Percentiles rank a stretch among this genome's conserved stretches.
phyloP scores from a whole-genome alignment of 2,797 vertebrate genomes.

The Notolabrus celidotus region DNA sequence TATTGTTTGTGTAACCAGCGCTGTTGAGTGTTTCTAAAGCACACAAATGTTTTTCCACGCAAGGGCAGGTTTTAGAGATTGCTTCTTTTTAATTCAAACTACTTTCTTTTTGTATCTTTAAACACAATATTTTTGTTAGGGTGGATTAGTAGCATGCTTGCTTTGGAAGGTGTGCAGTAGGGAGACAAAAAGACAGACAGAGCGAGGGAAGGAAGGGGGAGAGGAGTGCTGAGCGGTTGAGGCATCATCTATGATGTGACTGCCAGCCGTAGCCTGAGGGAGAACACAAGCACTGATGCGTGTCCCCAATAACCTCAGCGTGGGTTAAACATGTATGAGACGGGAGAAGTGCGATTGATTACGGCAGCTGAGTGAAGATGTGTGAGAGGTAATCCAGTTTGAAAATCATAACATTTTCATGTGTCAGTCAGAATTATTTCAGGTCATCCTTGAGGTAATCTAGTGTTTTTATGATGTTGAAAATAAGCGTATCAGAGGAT shows the following conservation, averaged over 20 bases:
- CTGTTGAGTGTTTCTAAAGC: background rate
- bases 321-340: slow-evolving; percentile 49
- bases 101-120: background rate
- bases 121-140: background rate
- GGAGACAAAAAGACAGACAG: slow-evolving; percentile 12
- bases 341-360: slow-evolving; percentile 43
- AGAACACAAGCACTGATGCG: slow-evolving; percentile 63
- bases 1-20: too few species aligned
- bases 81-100: background rate
- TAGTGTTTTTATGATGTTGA: background rate
- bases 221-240: slow-evolving; percentile 45
- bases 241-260: slow-evolving; percentile 61
- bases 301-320: slow-evolving; percentile 58
- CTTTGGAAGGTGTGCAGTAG: slow-evolving; percentile 20
- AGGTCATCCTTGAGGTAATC: slow-evolving; percentile 11
- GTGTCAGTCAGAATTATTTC: slow-evolving; percentile 14
- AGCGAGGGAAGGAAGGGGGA: slow-evolving; percentile 8
- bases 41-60: background rate
- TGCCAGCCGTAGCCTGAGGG: slow-evolving; percentile 65
- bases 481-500: slow-evolving; percentile 4
- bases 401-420: slow-evolving; percentile 10
- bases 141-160: slow-evolving; percentile 7
- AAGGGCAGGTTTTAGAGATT: background rate
- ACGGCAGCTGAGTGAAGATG: slow-evolving; percentile 46
- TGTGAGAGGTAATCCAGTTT: slow-evolving; percentile 10